Conservation (phyloP, 2,797 vertebrate genomes). For the Discoglossus pictus region DNA sequence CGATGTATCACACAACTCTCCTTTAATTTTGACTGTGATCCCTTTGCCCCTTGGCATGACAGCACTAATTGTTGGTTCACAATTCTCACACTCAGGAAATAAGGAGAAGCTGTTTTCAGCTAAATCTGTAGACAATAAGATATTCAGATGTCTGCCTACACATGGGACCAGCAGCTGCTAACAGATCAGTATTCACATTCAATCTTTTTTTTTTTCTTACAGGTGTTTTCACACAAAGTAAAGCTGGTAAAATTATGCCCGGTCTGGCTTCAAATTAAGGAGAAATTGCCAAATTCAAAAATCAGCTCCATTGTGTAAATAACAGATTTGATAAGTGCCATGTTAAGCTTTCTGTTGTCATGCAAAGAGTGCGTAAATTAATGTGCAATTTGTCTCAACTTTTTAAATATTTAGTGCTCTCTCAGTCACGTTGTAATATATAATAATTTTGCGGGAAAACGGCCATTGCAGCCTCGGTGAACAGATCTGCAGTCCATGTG, state of each 20-base stretch:
- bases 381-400: constrained; percentile 31
- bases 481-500: too few relatives aligned
- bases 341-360: constrained; percentile 31
- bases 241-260: constrained; percentile 35
- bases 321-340: constrained; percentile 43
- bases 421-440: too few relatives aligned
- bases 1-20: constrained; percentile 3
- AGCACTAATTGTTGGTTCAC: constrained; percentile 23
- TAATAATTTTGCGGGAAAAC: too few relatives aligned
- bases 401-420: neutral
- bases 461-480: too few relatives aligned
- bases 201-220: constrained; percentile 37
- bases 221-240: constrained; percentile 47
- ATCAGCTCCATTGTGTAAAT: constrained; percentile 33
- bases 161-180: constrained; percentile 37
- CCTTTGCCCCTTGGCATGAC: constrained; percentile 29
- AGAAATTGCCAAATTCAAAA: constrained; percentile 42
- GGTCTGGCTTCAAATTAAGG: constrained; percentile 17
- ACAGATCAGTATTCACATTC: constrained; percentile 28
- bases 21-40: constrained; percentile 14
- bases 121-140: constrained; percentile 33
- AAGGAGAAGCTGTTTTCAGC: constrained; percentile 41
- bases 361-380: constrained; percentile 35
- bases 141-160: constrained; percentile 44
- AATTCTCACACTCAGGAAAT: constrained; percentile 50